Base-by-base conservation (phyloP, 2,113 vertebrate genomes). In the Lycaon pictus region DNA sequence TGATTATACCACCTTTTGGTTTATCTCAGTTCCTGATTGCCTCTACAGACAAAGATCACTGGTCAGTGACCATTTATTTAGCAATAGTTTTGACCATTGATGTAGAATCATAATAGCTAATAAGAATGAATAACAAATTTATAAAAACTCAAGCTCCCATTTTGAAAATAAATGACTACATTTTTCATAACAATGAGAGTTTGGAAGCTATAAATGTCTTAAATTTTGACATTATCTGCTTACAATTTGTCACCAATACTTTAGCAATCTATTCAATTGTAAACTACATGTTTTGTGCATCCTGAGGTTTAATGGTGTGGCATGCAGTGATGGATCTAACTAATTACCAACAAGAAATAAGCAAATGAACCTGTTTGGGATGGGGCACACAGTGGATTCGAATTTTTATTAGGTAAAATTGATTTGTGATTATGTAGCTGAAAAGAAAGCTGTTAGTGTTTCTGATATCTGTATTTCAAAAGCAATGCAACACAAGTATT, bases 181-280 rank as follows among this genome's bases (percentile, higher is more conserved):
- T 32, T 97, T 93, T 84, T 89, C 63, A 95, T 90, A 43, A 89
- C 32, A 87, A 19, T 95, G 82, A 77, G 37, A 62, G 25, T 60
- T 93, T 85, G 29, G 56, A 97, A 71, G 69, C 80, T 93, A 76
- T 51, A 92, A 97, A 87, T 85, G 29, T 92, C 74, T 96, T 95
- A 35, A 62, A 32, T 95, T 97, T 97, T 96, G 65, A 98, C 65
- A 82, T 92, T 95, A 87, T 93, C 87, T 96, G 60, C 29, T 92
- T 84, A 84, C 76, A 87, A 32, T 96, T 92, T 96, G 37, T 95
- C 69, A 92, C 76, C 88, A 93, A 35, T 88, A 85, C 4, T 97
- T 97, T 37, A 93, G 37, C 71, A 95, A 22, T 95, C 91, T 87
- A 62, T 93, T 72, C 96, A 93, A 97, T 58, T 82, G 48, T 92